Evolutionary conservation across 2,888 invertebrate species (phyloP).

Genomic region (Lepidonotus clava): DNA sequence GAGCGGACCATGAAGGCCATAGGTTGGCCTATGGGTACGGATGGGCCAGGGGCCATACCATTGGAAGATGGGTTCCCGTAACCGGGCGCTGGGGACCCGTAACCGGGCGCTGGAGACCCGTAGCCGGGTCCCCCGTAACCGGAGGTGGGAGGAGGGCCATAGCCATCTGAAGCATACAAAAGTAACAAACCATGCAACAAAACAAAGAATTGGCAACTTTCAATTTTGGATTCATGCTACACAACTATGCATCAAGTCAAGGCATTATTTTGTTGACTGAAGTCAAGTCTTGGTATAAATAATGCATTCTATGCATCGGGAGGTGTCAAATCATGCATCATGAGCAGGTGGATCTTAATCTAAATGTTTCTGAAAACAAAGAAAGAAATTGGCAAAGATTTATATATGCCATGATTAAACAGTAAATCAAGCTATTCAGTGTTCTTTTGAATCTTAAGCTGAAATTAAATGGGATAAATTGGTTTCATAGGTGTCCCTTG

Average conservation of each 20-base stretch:
- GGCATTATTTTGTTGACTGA: too few relatives aligned
- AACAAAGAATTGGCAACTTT: not conserved
- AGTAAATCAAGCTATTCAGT: too few relatives aligned
- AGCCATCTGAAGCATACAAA: constrained; percentile 8
- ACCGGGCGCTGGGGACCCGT: not conserved
- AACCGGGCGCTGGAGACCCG: not conserved
- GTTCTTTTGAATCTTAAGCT: too few relatives aligned
- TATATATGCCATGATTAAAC: too few relatives aligned
- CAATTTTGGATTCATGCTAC: too few relatives aligned
- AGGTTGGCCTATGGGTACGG: constrained; percentile 8
- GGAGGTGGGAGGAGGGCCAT: too few relatives aligned
- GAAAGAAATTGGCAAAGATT: too few relatives aligned
- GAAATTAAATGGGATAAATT: too few relatives aligned
- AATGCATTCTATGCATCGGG: not conserved
- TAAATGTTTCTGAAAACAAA: not conserved
- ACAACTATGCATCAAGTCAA: too few relatives aligned
- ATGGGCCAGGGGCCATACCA: constrained; percentile 2
- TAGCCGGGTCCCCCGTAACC: too few relatives aligned
- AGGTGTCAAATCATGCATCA: not conserved
- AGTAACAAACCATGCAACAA: constrained; percentile 4
- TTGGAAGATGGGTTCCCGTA: not conserved
- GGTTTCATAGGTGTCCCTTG: too few relatives aligned
- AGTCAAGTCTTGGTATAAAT: too few relatives aligned
- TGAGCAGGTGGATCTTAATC: not conserved
- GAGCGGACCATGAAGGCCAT: not conserved